Base-by-base conservation (phyloP, 2,797 vertebrate species). In the Gobio occitaniae region DNA sequence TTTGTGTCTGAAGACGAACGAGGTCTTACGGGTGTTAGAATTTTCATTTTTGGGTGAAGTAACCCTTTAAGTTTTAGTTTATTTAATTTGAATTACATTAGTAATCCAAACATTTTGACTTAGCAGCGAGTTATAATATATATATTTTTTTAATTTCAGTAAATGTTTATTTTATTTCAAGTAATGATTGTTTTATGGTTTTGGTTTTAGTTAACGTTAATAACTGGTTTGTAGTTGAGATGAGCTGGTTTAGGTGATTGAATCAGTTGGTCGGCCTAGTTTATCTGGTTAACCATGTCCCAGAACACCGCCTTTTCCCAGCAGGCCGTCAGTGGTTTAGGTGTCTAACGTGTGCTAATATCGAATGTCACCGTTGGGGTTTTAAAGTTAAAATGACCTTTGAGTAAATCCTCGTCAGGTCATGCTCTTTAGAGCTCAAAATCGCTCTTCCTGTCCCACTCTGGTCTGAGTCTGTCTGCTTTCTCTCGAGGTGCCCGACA, bases 401-500 rank as follows among this genome's bases (percentile, higher is more conserved):
- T 47, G 25, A 82, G 52, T 36, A 56, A 82, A 32, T 82, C 80
- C 19, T 61, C 69, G 16, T 16, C 29, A 50, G 56, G 41, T 82
- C 80, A 59, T 2, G 12, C 68, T 72, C n/a, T 44, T 72, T 21
- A 41, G 29, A 38, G 38, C 59, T 63, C 47, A 44, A 29, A 29
- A 70, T n/a, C 21, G 6, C 87, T 90, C 91, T 90, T 91, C 88
- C 85, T 83, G 80, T 90, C 84, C 86, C 69, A 77, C 36, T 80
- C 84, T 71, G 80, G 77, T 86, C 82, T 81, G 63, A 48, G 54
- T 80, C 85, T 69, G 74, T 91, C 86, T 87, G 84, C 50, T 32
- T 70, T 4, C 88, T 91, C 88, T 91, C 61, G 86, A 91, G 91
- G 91, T 87, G 70, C 86, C 90, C 88, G 87, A 90, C 89, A 92